A percentile compares a stretch with the other conserved stretches of the same genome.
phyloP scores from a whole-genome alignment of 2,888 invertebrate species.

The Buathra laborator region DNA sequence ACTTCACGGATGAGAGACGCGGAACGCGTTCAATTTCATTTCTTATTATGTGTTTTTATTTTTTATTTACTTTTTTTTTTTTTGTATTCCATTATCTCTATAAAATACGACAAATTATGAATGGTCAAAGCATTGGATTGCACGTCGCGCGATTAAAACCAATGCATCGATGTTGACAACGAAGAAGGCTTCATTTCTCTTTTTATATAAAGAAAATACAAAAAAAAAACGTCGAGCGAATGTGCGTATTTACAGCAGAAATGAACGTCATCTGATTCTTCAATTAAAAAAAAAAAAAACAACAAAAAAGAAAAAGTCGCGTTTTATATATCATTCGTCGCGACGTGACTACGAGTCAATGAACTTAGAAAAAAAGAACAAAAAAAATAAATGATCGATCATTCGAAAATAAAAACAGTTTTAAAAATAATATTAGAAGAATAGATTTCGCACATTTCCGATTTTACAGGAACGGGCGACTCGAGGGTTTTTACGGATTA shows the following conservation, averaged over 20 bases:
- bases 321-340: conserved; percentile 26
- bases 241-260: conserved; percentile 58
- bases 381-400: conserved; percentile 4
- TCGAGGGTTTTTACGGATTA: conserved; percentile 9
- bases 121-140: conserved; percentile 66
- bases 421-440: conserved; percentile 40
- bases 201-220: conserved; percentile 21
- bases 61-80: conserved; percentile 49
- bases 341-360: conserved; percentile 33
- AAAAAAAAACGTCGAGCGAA: conserved; percentile 33
- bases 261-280: conserved; percentile 10
- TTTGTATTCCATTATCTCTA: conserved; percentile 54
- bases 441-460: conserved; percentile 42
- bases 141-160: conserved; percentile 38
- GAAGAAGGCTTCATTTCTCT: conserved; percentile 19
- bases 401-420: conserved; percentile 50
- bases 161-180: conserved; percentile 43
- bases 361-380: conserved; percentile 29
- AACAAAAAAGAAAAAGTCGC: conserved; percentile 43
- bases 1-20: conserved; percentile 41
- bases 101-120: conserved; percentile 75
- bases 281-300: conserved; percentile 26
- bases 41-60: conserved; percentile 33
- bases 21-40: conserved; percentile 44
- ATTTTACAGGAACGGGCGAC: conserved; percentile 20